These are phyloP conservation scores for Aphelenchoides besseyi DNA, from an alignment of 1,140 invertebrate species.

Conservation along the genomic window DNA sequence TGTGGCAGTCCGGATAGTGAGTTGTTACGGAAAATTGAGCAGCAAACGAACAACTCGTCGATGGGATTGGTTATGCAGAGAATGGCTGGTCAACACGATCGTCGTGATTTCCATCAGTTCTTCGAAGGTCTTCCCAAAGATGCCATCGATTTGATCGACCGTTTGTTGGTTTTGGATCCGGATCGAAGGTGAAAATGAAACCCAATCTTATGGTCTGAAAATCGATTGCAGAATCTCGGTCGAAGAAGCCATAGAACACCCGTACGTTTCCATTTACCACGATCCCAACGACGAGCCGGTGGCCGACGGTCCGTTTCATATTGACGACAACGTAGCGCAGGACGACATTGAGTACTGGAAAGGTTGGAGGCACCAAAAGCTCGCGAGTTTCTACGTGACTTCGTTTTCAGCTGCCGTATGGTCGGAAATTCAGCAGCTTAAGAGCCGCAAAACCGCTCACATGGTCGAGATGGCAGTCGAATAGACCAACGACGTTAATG, in stretches of 20 bases:
- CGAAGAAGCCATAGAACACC: conserved; percentile 51
- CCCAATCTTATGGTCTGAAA: too few relatives aligned
- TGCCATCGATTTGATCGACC: conserved; percentile 86
- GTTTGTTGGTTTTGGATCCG: conserved; percentile 90
- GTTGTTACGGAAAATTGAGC: conserved; percentile 51
- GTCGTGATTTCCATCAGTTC: conserved; percentile 82
- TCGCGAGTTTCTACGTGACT: conserved; percentile 12
- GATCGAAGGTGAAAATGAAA: conserved; percentile 70
- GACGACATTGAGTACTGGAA: conserved; percentile 47
- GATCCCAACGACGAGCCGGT: conserved; percentile 55
- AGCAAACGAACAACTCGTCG: conserved; percentile 36
- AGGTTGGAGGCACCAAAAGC: conserved; percentile 27
- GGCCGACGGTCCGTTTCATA: conserved; percentile 43
- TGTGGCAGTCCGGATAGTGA: conserved; percentile 55
- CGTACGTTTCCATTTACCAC: conserved; percentile 30
- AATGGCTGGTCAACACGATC: conserved; percentile 69
- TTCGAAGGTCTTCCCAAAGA: conserved; percentile 75
- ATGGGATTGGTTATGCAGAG: conserved; percentile 36
- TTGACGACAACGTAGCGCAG: conserved; percentile 50
- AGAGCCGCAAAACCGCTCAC: conserved; percentile 3
- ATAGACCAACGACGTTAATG: conserved; percentile 6
- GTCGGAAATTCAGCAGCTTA: not conserved
- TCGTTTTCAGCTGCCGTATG: conserved; percentile 12
- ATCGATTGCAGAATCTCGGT: conserved; percentile 52
- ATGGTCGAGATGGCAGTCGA: conserved; percentile 1